Conservation (phyloP, 2,797 vertebrate species). For the Phoeniculus purpureus region DNA sequence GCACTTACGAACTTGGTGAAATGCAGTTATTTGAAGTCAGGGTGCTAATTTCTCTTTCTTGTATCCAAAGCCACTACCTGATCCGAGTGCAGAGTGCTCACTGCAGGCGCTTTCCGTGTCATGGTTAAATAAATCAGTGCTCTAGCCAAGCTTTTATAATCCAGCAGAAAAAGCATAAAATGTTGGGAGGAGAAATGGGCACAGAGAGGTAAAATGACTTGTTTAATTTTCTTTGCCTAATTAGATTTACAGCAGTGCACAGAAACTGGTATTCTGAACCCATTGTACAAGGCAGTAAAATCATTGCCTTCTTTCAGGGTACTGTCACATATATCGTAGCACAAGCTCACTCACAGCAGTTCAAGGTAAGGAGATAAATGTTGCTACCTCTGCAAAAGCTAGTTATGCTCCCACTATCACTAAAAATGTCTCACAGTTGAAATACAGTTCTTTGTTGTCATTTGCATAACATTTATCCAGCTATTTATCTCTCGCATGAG, state of each 20-base stretch:
- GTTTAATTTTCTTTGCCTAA: background rate
- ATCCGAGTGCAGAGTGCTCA: background rate
- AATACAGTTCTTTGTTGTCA: background rate
- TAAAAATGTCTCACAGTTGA: background rate
- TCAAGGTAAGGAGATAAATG: background rate
- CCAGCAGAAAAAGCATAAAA: background rate
- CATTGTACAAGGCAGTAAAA: rapidly evolving
- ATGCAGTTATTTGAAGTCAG: background rate
- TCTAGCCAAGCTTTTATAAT: background rate
- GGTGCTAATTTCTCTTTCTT: background rate
- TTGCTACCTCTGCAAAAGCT: background rate
- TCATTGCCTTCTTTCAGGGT: background rate
- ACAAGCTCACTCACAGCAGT: background rate
- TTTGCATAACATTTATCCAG: slow-evolving; percentile 14
- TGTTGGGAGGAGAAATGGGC: background rate
- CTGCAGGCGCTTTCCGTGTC: background rate
- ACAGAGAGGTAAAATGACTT: background rate
- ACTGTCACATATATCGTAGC: background rate
- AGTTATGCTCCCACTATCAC: background rate
- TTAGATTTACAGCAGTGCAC: background rate
- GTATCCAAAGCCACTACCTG: background rate
- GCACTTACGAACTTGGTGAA: background rate
- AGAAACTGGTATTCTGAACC: background rate
- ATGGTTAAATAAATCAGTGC: background rate
- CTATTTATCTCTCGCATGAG: background rate